Percentiles rank a stretch among this genome's conserved stretches.
Evolutionary conservation across 1,140 invertebrate genomes (phyloP).

Genomic region (Lucilia sericata): DNA sequence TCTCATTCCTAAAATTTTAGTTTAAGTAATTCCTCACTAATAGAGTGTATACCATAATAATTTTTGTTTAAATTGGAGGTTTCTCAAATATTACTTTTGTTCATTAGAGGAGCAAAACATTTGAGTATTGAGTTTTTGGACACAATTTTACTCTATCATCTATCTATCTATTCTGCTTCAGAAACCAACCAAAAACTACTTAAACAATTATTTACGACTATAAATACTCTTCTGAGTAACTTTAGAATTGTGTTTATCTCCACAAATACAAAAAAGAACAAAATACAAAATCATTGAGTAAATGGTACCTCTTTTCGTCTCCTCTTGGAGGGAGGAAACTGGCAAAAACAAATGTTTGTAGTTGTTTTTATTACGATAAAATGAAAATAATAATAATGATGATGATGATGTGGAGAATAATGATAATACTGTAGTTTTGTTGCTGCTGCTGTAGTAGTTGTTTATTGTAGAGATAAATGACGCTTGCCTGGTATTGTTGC

Average conservation of each 20-base stretch:
- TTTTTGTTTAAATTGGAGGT: neutral
- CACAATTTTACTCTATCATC: neutral
- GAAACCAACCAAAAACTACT: neutral
- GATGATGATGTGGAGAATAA: neutral
- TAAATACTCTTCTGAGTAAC: constrained; percentile 8
- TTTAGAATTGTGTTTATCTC: neutral
- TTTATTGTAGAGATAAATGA: neutral
- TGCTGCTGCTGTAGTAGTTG: neutral
- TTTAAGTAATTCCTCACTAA: too few relatives aligned
- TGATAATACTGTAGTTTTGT: constrained; percentile 13
- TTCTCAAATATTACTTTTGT: neutral
- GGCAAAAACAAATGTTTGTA: neutral
- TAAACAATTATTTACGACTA: neutral
- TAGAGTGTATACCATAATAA: too few relatives aligned
- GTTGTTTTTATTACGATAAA: neutral
- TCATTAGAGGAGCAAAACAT: neutral
- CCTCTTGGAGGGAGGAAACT: neutral
- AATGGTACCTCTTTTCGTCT: neutral
- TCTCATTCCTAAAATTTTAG: too few relatives aligned
- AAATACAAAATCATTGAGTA: neutral
- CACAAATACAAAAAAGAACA: neutral
- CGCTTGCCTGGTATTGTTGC: neutral
- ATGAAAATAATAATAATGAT: constrained; percentile 3
- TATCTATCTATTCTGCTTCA: neutral
- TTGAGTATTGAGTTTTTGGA: constrained; percentile 11